phyloP scores from a whole-genome alignment of 2,113 vertebrate genomes.

The Oryzias curvinotus region DNA sequence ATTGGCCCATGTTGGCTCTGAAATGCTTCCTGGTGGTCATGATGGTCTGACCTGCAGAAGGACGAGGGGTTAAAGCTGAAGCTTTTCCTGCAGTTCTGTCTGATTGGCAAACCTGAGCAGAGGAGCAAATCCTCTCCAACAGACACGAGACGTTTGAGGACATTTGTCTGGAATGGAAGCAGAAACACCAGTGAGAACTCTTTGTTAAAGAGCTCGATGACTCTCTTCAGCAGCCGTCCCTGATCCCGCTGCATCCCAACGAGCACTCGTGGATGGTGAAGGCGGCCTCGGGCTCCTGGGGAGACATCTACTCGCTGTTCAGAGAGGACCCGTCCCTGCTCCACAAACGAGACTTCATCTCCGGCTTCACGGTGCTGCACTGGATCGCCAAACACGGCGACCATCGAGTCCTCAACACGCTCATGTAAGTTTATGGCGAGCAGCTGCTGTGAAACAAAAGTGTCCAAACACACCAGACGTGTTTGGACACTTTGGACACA shows the following conservation, averaged over 20 bases:
- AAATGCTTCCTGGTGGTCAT: too few relatives aligned
- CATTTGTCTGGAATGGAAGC: too few relatives aligned
- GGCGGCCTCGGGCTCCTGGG: constrained; percentile 82
- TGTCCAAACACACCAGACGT: too few relatives aligned
- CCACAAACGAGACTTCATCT: constrained; percentile 87
- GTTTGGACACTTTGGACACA: too few relatives aligned
- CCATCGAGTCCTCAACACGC: constrained; percentile 82
- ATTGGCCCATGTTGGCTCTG: too few relatives aligned
- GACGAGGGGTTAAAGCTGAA: too few relatives aligned
- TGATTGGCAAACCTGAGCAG: too few relatives aligned
- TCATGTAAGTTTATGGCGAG: constrained; percentile 59
- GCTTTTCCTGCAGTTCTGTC: too few relatives aligned
- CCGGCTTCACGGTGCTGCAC: constrained; percentile 89
- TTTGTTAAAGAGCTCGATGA: neutral
- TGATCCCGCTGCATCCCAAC: constrained; percentile 80
- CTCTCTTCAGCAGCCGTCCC: constrained; percentile 22
- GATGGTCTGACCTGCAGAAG: too few relatives aligned
- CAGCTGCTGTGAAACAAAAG: neutral
- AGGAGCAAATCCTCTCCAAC: too few relatives aligned
- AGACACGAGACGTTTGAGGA: too few relatives aligned
- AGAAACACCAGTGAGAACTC: neutral
- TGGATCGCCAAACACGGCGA: constrained; percentile 94
- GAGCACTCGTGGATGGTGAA: constrained; percentile 91
- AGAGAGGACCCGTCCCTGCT: constrained; percentile 83
- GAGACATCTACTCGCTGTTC: constrained; percentile 81